Evolutionary conservation across 2,113 vertebrate genomes (phyloP), one percentile per base, ranked within the genome.

Genomic region (Hyla sarda): DNA sequence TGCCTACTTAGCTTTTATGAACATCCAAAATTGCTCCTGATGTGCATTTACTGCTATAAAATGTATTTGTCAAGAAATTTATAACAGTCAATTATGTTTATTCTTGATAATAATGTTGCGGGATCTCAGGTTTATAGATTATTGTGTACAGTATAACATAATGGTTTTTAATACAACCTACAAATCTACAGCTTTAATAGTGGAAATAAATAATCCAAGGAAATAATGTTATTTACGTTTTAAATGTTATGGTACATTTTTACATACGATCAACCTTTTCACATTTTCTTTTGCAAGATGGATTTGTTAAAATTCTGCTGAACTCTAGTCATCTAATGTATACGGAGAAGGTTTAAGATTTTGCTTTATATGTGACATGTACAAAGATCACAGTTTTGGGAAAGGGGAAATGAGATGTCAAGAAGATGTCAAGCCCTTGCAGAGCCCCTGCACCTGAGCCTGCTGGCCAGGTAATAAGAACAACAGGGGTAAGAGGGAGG

Each of bases 1-100:
- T 65, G 77, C 32, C 77, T 77, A 34, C 52, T 79, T 79, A 79
- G 78, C 56, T 81, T 80, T 81, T 47, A 62, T 81, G 34, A 62
- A 81, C 16, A 62, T 65, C 45, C 34, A 25, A 47, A 62, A 82
- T 82, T 19, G 81, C 67, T 71, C 47, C 19, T 48, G 45, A 71
- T 71, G 62, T 71, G 11, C 62, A 71, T 71, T 82, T 52, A 50
- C 81, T 47, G 47, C 62, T 69, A 45, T 50, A 69, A 71, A 82
- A 82, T 52, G 41, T 71, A 69, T 71, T 69, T 82, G 81, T 34
- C 3, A 48, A 50, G 47, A 83, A 54, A 72, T 54, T 83, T 83
- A 56, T 73, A n/a, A 50, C 17, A 50, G 58, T 28, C 58, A 65
- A 65, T 52, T 71, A 82, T 50, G 34, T 28, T 32, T 82, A 82